Evolutionary conservation across 35 echinoderm and acorn worm genomes (phyloP), one percentile per base, ranked within the genome.

Genomic region (Apostichopus californicus): DNA sequence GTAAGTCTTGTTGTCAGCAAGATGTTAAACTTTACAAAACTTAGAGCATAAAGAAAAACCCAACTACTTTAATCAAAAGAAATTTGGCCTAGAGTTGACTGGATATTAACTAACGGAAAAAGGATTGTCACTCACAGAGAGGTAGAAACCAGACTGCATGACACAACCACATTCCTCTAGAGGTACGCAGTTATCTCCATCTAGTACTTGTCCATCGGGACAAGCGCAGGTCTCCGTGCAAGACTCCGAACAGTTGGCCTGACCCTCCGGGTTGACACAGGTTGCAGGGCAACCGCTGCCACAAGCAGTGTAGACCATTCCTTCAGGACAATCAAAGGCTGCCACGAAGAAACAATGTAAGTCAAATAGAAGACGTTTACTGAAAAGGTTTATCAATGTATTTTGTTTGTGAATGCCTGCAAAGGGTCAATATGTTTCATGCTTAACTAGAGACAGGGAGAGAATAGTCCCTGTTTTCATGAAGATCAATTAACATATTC

Each of bases 171-270:
- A 94, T 23, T 59, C 28, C 65, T 55, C 71, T 12, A 52, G 23
- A 14, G 46, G 46, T 28, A 94, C 85, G 89, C 92, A 94, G 14
- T 11, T 88, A 56, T 68, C 64, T n/a, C 92, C 92, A 23, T 94
- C 86, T 15, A 94, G 26, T 1, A 94, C 86, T 11, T 77, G 87
- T 6, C 86, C 92, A 18, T 79, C 18, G 0, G 92, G 92, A 56
- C 92, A 94, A 3, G 64, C 9, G 79, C 92, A 94, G 3, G 68
- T 85, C 25, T 94, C 92, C 0, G 90, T 58, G 75, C 92, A 94
- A 5, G 73, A 21, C 8, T 90, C 59, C 0, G 71, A 13, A 26
- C 92, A 94, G 26, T 64, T 18, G 4, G 77, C 4, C 25, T 53
- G 25, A 9, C 73, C 86, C 3, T 81, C 59, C 15, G 60, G 68